Percentiles rank a stretch among this genome's conserved stretches.
These are phyloP conservation scores for Trematomus loennbergii DNA, from an alignment of 2,113 vertebrate species.

Conservation along the genomic window DNA sequence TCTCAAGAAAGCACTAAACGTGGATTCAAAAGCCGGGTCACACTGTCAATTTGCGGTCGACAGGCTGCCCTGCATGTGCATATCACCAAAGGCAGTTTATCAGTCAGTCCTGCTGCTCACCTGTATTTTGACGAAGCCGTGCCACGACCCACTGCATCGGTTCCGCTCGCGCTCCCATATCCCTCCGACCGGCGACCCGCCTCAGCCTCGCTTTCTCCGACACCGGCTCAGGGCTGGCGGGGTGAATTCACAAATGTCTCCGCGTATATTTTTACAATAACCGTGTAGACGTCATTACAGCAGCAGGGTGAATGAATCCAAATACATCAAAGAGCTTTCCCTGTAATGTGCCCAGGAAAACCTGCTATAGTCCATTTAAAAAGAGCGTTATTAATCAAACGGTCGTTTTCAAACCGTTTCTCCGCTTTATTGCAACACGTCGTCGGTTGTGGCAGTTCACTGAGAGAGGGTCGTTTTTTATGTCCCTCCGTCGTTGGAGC, in stretches of 20 bases:
- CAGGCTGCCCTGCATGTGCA: constrained; percentile 12
- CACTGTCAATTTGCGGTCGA: background rate
- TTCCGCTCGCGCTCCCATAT: constrained; percentile 82
- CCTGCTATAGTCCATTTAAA: constrained; percentile 39
- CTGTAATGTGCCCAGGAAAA: constrained; percentile 30
- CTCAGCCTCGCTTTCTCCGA: constrained; percentile 56
- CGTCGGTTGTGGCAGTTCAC: constrained; percentile 54
- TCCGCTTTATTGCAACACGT: constrained; percentile 67
- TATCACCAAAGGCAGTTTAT: background rate
- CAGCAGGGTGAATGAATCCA: constrained; percentile 51
- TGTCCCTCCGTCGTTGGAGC: constrained; percentile 27
- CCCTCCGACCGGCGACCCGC: constrained; percentile 65
- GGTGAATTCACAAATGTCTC: constrained; percentile 51
- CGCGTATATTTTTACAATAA: constrained; percentile 39
- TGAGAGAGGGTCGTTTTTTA: constrained; percentile 33
- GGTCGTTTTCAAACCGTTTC: constrained; percentile 7
- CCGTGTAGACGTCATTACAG: constrained; percentile 60
- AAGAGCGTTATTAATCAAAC: constrained; percentile 15
- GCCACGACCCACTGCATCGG: constrained; percentile 77
- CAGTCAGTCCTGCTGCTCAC: constrained; percentile 61
- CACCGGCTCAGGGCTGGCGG: constrained; percentile 41
- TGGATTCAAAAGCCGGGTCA: constrained; percentile 50
- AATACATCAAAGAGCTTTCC: constrained; percentile 35
- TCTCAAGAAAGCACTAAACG: constrained; percentile 6
- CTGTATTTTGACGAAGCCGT: constrained; percentile 81